Evolutionary conservation across 2,888 invertebrate species (phyloP), one percentile per base, ranked within the genome.

Genomic region (Agrotis segetum): DNA sequence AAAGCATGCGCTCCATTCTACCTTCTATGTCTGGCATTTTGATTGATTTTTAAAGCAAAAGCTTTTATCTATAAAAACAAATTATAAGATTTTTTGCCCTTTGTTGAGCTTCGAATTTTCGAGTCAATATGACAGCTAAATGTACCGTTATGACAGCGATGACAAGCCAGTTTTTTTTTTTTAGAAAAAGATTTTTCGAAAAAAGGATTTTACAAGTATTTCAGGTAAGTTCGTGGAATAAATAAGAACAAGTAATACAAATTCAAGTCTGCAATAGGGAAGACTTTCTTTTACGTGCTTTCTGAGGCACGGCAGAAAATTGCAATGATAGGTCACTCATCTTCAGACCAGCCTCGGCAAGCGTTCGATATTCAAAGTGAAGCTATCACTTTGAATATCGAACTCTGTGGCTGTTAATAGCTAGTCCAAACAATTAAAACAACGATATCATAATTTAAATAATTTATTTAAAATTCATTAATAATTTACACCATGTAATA

Each of bases 381-480:
- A 40, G 40, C 40, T 11, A n/a, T 40, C 7, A 40, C 40, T 1
- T 40, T 40, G 40, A 40, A 9, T 9, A 34, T 34, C 34, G 34
- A 34, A 7, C 7, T 40, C 11, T 40, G 40, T 34, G 34, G 34
- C 7, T 34, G 34, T 7, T 34, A 34, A 7, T 34, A 34, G 1
- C 6, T 0, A 34, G 34, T 7, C 29, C 29, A 29, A 29, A 4
- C 29, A 29, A 34, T 56, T 14, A n/a, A 87, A 83, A 81, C 74
- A 71, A 66, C 60, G 65, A 64, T 53, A 61, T 77, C 80, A 85
- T 88, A 87, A 88, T 90, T 92, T 89, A 88, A 93, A 93, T 92
- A 91, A 92, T 95, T 93, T 94, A 94, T 92, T 93, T 77, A 84
- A 88, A 92, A 90, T 91, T 92, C 92, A 92, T 92, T 89, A 92